Base-by-base conservation (phyloP, 2,797 vertebrate genomes). In the Coracias cyanogaster region DNA sequence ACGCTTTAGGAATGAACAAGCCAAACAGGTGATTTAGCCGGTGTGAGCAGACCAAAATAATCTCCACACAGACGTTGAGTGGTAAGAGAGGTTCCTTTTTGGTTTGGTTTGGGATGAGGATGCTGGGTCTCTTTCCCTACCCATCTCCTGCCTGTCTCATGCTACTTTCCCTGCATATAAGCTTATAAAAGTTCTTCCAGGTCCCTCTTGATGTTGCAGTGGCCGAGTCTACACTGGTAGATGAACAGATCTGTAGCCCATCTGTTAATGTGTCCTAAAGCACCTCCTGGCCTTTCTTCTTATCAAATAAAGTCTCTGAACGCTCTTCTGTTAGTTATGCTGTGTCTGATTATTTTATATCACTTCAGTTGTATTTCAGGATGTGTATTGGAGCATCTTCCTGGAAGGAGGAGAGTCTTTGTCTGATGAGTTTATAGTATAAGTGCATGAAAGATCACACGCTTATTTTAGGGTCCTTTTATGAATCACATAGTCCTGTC, bases 271-370 rank as follows among this genome's bases (percentile, higher is more conserved):
- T 89, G 52, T 91, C 69, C 81, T 82, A 54, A 86, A 89, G 73
- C 67, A 96, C 39, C 80, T 96, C 48, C 66, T 57, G 31, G 60
- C 48, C 90, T 83, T 86, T 73, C 79, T 81, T 73, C 73, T 79
- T 69, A 60, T 4, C 62, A n/a, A 95, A 93, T 94, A 88, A 96
- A 94, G 43, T 49, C 22, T 91, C 82, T 73, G 78, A 96, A 80
- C 71, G 81, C 86, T 77, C n/a, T 9, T 65, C 57, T 87, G 45
- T 89, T 80, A 61, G 84, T 86, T 77, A 35, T 33, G n/a, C 35
- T 67, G 31, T 64, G n/a, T 72, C 82, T 77, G 45, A 71, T 92
- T 89, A 48, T 91, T 95, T 91, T 82, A 2, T 60, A 57, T 79
- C 58, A 21, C 39, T 86, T 35, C 8, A 20, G 0, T 22, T 70